phyloP scores from a whole-genome alignment of 2,888 invertebrate species.

The Tipula unca region DNA sequence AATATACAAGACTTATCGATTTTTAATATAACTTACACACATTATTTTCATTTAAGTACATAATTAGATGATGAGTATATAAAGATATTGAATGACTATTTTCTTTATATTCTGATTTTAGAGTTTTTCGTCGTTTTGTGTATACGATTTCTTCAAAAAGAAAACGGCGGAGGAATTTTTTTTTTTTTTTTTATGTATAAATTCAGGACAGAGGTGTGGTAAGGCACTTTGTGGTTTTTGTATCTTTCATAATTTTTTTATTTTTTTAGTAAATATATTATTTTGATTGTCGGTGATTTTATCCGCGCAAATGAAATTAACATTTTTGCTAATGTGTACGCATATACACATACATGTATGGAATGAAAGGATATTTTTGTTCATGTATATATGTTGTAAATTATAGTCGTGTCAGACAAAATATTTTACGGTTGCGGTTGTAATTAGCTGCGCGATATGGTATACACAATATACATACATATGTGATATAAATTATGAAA shows the following conservation, averaged over 20 bases:
- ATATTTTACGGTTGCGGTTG: not conserved
- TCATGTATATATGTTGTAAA: not conserved
- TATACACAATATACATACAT: too few relatives aligned
- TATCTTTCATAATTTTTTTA: not conserved
- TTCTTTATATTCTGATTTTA: not conserved
- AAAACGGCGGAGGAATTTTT: not conserved
- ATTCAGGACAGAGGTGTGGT: slow-evolving; percentile 8
- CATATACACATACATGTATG: not conserved
- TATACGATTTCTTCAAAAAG: not conserved
- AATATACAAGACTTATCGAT: not conserved
- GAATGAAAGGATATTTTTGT: not conserved
- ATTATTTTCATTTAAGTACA: not conserved
- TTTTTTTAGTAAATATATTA: not conserved
- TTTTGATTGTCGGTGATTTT: not conserved
- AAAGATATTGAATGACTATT: not conserved
- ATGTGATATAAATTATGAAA: too few relatives aligned
- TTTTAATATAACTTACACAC: not conserved
- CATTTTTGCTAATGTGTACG: not conserved
- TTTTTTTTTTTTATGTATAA: not conserved
- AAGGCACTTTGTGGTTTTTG: not conserved
- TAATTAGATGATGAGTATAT: slow-evolving; percentile 8
- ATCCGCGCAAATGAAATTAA: not conserved
- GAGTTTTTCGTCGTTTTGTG: not conserved
- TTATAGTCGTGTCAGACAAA: not conserved
- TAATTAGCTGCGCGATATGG: not conserved